phyloP scores from a whole-genome alignment of 2,113 vertebrate genomes.

The Cacatua alba region DNA sequence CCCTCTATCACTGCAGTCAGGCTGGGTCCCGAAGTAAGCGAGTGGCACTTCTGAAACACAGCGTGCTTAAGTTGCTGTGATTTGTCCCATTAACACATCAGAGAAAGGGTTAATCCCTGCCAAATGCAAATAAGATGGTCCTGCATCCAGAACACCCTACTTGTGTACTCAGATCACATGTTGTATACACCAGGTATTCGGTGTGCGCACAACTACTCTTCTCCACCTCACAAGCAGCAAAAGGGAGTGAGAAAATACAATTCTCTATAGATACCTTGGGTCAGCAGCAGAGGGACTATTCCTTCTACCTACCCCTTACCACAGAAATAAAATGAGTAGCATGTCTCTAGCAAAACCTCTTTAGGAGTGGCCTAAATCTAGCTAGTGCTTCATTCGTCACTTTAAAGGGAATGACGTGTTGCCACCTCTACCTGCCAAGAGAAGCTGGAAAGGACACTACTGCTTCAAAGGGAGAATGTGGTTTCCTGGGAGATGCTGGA shows the following conservation, averaged over 20 bases:
- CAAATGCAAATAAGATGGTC: not conserved
- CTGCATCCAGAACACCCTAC: not conserved
- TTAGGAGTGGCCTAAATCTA: not conserved
- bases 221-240: not conserved
- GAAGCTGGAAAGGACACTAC: not conserved
- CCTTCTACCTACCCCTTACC: not conserved
- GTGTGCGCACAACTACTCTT: not conserved
- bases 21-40: not conserved
- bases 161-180: not conserved
- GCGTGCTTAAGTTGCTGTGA: not conserved
- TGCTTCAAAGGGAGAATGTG: not conserved
- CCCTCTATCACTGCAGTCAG: not conserved
- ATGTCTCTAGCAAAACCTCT: not conserved
- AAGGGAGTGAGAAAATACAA: not conserved
- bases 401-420: not conserved
- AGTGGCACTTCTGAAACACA: not conserved
- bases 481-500: not conserved
- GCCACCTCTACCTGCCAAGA: not conserved
- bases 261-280: not conserved
- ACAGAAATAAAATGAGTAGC: not conserved
- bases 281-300: rapidly evolving
- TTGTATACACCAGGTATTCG: rapidly evolving
- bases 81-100: not conserved
- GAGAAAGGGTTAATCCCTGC: not conserved
- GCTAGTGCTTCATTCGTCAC: not conserved